Percentiles rank a stretch among this genome's conserved stretches.
phyloP scores from a whole-genome alignment of 2,113 vertebrate genomes.

The Epinephelus cyanopodus region DNA sequence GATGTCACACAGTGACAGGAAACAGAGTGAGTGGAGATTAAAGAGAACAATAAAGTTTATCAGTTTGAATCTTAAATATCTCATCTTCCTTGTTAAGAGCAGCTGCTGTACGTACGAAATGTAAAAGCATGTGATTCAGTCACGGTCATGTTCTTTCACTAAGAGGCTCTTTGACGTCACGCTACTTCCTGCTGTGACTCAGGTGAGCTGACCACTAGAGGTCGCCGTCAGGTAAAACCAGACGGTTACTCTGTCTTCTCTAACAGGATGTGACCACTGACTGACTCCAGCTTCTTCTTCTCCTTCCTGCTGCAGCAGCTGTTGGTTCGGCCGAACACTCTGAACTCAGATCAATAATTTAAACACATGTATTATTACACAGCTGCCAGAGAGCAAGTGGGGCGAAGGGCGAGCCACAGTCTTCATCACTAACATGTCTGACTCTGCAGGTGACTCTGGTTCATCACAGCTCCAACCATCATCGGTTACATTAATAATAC shows the following conservation, averaged over 20 bases:
- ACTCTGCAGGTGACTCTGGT: too few relatives aligned
- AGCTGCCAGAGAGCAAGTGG: not conserved
- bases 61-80: too few relatives aligned
- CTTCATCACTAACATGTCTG: not conserved
- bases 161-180: too few relatives aligned
- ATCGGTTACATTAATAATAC: not conserved
- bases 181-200: not conserved
- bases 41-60: too few relatives aligned
- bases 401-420: not conserved
- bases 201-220: not conserved
- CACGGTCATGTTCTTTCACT: too few relatives aligned
- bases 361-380: slow-evolving; percentile 50
- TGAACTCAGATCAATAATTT: slow-evolving; percentile 52
- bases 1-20: too few relatives aligned
- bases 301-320: not conserved
- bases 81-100: too few relatives aligned
- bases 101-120: too few relatives aligned
- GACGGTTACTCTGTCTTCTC: too few relatives aligned
- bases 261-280: not conserved
- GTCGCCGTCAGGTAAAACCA: not conserved
- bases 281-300: not conserved
- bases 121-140: too few relatives aligned
- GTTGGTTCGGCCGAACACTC: slow-evolving; percentile 18
- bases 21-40: too few relatives aligned
- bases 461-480: not conserved